These are phyloP conservation scores for Bovichtus variegatus DNA, from an alignment of 2,797 vertebrate genomes.

Conservation along the genomic window DNA sequence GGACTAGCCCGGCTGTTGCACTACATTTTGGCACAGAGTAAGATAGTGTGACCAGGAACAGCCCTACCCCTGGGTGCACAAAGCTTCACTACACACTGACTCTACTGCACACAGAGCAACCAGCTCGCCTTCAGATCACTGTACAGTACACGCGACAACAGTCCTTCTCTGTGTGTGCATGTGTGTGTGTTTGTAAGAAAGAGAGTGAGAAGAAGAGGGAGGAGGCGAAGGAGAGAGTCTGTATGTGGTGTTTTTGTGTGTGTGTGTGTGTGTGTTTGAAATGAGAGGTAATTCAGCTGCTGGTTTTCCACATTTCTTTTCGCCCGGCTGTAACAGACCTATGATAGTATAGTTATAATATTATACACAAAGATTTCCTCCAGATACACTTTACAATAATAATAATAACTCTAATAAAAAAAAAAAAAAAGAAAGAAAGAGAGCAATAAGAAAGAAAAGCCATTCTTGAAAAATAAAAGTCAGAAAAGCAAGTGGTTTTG, in stretches of 20 bases:
- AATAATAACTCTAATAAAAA: constrained; percentile 70
- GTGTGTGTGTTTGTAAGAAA: constrained; percentile 31
- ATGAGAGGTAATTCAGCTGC: constrained; percentile 82
- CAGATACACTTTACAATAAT: constrained; percentile 83
- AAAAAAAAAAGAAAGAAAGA: constrained; percentile 51
- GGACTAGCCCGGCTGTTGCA: constrained; percentile 97
- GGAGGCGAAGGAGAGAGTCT: constrained; percentile 41
- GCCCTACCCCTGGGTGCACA: constrained; percentile 93
- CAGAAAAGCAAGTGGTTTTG: constrained; percentile 71
- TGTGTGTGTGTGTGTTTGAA: constrained; percentile 56
- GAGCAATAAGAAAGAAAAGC: constrained; percentile 72
- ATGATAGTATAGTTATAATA: constrained; percentile 78
- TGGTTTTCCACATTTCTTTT: constrained; percentile 76
- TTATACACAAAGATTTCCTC: constrained; percentile 79
- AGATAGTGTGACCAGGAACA: constrained; percentile 97
- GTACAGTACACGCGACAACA: constrained; percentile 69
- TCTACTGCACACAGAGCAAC: constrained; percentile 75
- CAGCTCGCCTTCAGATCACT: constrained; percentile 70
- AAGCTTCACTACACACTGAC: constrained; percentile 90
- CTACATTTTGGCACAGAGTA: constrained; percentile 99
- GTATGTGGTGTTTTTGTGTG: constrained; percentile 62
- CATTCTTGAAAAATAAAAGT: constrained; percentile 69
- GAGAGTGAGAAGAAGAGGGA: constrained; percentile 21
- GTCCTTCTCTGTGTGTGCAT: constrained; percentile 66
- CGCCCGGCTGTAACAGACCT: constrained; percentile 79